phyloP scores from a whole-genome alignment of 1,140 invertebrate genomes.

The Leptopilina boulardi region DNA sequence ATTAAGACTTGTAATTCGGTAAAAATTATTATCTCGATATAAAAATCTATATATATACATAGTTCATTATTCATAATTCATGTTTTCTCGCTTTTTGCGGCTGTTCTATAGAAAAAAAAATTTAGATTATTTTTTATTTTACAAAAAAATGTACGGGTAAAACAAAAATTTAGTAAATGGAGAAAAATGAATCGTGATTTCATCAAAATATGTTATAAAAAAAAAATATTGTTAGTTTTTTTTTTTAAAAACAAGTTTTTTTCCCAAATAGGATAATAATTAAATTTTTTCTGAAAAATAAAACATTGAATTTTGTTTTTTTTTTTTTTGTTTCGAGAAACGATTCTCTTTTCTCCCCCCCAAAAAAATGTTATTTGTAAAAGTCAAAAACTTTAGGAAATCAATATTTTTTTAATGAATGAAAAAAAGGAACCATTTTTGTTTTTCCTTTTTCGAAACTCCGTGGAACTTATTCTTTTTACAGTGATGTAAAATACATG shows the following conservation, averaged over 20 bases:
- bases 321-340: too few species aligned
- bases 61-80: background rate
- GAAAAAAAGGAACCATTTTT: background rate
- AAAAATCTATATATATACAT: too few species aligned
- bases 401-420: constrained; percentile 17
- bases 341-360: background rate
- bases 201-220: background rate
- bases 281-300: too few species aligned
- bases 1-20: background rate
- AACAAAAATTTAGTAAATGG: background rate
- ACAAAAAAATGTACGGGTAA: background rate
- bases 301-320: too few species aligned
- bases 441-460: background rate
- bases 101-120: background rate
- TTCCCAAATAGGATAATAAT: background rate
- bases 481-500: constrained; percentile 24
- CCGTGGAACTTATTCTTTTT: background rate
- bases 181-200: background rate
- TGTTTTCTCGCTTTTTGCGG: background rate
- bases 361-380: background rate
- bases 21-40: background rate
- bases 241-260: background rate
- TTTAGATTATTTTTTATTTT: constrained; percentile 1
- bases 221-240: background rate
- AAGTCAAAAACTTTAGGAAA: background rate